phyloP scores from a whole-genome alignment of 2,113 vertebrate species.

The Xiphophorus couchianus region DNA sequence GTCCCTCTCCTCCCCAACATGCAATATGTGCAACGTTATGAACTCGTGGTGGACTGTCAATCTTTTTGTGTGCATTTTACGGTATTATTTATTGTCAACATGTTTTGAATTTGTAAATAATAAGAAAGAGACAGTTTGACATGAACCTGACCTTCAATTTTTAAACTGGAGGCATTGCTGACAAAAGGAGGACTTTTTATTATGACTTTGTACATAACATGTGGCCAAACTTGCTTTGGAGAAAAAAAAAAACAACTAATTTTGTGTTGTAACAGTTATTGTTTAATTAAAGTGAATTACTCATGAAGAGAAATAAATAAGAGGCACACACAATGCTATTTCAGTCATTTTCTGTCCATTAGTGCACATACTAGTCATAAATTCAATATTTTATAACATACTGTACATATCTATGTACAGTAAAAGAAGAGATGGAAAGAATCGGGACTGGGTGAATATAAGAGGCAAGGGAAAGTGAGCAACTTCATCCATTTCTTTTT shows the following conservation, averaged over 20 bases:
- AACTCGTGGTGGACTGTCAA: conserved; percentile 81
- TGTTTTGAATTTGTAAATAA: conserved; percentile 82
- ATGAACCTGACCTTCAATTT: conserved; percentile 34
- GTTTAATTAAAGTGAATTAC: conserved; percentile 82
- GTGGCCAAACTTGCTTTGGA: conserved; percentile 81
- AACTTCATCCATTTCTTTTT: not conserved
- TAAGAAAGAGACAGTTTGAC: conserved; percentile 68
- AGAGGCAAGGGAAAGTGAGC: not conserved
- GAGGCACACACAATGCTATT: conserved; percentile 70
- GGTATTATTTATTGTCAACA: conserved; percentile 87
- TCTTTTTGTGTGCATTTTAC: conserved; percentile 86
- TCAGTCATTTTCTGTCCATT: conserved; percentile 20
- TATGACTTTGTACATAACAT: conserved; percentile 82
- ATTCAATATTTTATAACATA: not conserved
- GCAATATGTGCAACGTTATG: conserved; percentile 74
- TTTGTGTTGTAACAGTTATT: conserved; percentile 87
- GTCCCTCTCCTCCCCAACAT: conserved; percentile 51
- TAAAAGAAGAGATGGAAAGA: not conserved
- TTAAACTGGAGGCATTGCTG: conserved; percentile 69
- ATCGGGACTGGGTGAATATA: not conserved
- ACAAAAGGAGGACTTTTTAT: conserved; percentile 76
- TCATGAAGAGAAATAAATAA: conserved; percentile 84
- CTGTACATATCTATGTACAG: too few species aligned
- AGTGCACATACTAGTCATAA: not conserved
- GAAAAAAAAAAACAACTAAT: conserved; percentile 70